These are phyloP conservation scores for Xerus inauris DNA, from an alignment of 2,113 vertebrate species.

Conservation along the genomic window DNA sequence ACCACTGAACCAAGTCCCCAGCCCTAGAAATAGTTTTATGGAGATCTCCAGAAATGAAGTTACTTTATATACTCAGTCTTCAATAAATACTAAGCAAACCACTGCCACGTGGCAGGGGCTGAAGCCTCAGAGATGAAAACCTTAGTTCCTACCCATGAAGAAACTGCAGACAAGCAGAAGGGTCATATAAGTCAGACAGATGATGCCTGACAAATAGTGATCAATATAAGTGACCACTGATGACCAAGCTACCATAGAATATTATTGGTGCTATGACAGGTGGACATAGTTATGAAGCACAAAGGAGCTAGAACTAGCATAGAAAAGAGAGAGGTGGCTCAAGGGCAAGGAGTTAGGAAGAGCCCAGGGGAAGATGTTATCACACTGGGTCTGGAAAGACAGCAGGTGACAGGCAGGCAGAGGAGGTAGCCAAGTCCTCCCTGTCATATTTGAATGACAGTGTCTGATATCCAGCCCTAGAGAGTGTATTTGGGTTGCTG, in stretches of 20 bases:
- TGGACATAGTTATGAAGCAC: not conserved
- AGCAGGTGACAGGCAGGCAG: not conserved
- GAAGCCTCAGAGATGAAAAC: not conserved
- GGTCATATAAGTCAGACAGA: not conserved
- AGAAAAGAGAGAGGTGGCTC: not conserved
- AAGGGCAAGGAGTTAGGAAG: not conserved
- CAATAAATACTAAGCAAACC: not conserved
- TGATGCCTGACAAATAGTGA: not conserved
- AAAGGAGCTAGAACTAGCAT: not conserved
- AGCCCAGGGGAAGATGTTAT: not conserved
- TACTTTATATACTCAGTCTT: not conserved
- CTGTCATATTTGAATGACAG: not conserved
- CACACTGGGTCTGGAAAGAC: not conserved
- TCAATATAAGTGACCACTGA: not conserved
- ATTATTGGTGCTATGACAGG: not conserved
- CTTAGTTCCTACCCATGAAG: not conserved
- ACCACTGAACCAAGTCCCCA: too few species aligned
- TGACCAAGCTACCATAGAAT: not conserved
- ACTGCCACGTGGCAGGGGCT: not conserved
- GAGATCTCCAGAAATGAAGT: not conserved
- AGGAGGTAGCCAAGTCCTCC: not conserved
- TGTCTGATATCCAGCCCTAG: not conserved
- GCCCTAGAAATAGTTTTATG: not conserved
- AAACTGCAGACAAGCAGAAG: not conserved
- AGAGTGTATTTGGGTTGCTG: not conserved